Percentiles rank a stretch among this genome's conserved stretches.
Evolutionary conservation across 64 coral and sea anemone genomes (phyloP).

Genomic region (Trachythela sp.): DNA sequence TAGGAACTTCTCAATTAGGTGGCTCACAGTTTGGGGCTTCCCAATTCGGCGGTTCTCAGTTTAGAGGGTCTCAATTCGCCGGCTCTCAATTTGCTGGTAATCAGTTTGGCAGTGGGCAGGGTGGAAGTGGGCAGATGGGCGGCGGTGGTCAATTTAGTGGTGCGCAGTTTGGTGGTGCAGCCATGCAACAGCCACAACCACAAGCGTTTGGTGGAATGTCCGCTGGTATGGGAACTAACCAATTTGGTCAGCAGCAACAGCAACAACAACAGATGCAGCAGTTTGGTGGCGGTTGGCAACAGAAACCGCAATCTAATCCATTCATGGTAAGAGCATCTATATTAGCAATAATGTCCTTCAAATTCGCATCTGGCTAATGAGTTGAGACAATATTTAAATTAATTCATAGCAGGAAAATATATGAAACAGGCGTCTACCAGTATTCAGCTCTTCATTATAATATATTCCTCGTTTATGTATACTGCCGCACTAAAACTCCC

Average conservation of each 20-base stretch:
- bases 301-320: slow-evolving; percentile 72
- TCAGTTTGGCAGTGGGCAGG: slow-evolving; percentile 41
- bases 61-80: neutral
- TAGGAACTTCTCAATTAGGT: neutral
- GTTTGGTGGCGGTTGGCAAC: slow-evolving; percentile 81
- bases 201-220: slow-evolving; percentile 13
- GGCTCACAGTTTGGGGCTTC: neutral
- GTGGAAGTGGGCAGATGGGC: neutral
- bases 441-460: no score
- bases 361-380: neutral
- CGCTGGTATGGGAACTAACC: neutral
- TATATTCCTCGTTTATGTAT: no score
- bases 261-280: slow-evolving; percentile 56
- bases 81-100: neutral
- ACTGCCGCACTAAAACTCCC: no score
- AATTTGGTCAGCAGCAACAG: slow-evolving; percentile 13
- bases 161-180: slow-evolving; percentile 23
- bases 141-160: slow-evolving; percentile 24
- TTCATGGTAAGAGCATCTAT: slow-evolving; percentile 69
- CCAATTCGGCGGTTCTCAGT: neutral
- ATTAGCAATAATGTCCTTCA: neutral
- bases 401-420: no score
- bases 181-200: slow-evolving; percentile 60
- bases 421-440: no score
- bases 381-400: no score